phyloP scores from a whole-genome alignment of 2,113 vertebrate genomes.

The Myxocyprinus asiaticus region DNA sequence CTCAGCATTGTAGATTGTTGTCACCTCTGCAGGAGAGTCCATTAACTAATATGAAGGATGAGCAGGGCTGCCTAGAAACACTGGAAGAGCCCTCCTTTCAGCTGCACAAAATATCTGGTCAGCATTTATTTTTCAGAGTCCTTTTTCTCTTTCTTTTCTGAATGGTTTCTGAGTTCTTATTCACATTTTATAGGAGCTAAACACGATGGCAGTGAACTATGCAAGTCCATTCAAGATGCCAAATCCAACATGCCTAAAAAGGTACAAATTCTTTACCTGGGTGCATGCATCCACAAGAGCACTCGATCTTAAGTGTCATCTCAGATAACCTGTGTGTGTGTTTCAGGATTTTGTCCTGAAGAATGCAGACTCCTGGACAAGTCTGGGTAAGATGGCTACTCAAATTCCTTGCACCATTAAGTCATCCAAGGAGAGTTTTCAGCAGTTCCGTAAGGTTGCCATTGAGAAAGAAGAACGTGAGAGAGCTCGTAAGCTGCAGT shows the following conservation, averaged over 20 bases:
- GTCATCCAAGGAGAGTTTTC: constrained; percentile 84
- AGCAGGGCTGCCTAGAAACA: constrained; percentile 51
- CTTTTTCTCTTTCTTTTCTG: neutral
- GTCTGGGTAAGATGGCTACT: constrained; percentile 74
- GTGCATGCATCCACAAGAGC: too few relatives aligned
- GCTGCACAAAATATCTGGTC: constrained; percentile 45
- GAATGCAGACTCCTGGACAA: constrained; percentile 85
- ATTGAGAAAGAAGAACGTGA: constrained; percentile 81
- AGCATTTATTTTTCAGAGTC: constrained; percentile 35
- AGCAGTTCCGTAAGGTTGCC: constrained; percentile 83
- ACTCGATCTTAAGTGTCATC: too few relatives aligned
- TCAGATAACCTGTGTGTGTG: neutral
- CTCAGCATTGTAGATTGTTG: constrained; percentile 46
- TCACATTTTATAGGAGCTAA: constrained; percentile 33
- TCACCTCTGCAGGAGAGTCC: constrained; percentile 60
- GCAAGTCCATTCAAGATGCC: constrained; percentile 49
- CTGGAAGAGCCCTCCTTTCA: neutral
- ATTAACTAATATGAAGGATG: constrained; percentile 44
- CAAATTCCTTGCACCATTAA: constrained; percentile 70
- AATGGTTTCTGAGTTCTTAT: neutral
- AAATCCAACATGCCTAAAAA: constrained; percentile 62
- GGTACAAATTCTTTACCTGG: constrained; percentile 49
- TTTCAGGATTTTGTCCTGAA: constrained; percentile 81
- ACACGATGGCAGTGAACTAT: constrained; percentile 35
- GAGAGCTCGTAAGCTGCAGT: constrained; percentile 69